Evolutionary conservation across 1,140 invertebrate species (phyloP).

Genomic region (Oryzaephilus surinamensis): DNA sequence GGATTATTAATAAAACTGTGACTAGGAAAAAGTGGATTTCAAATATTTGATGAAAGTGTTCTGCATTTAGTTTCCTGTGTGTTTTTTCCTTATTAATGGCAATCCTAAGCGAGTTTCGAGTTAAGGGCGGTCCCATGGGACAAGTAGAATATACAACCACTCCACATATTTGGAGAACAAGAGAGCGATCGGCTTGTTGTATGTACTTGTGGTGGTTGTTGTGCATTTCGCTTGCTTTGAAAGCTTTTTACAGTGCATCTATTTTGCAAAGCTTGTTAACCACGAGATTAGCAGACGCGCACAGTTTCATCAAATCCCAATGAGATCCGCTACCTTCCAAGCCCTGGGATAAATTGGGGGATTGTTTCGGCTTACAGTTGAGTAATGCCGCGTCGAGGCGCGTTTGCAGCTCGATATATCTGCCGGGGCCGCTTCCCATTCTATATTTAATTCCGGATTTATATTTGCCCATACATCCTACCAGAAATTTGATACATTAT

Average conservation of each 20-base stretch:
- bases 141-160: too few relatives aligned
- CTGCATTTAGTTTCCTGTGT: too few relatives aligned
- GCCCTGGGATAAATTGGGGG: slow-evolving; percentile 37
- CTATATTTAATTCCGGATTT: slow-evolving; percentile 38
- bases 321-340: slow-evolving; percentile 35
- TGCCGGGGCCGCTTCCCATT: slow-evolving; percentile 29
- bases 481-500: slow-evolving; percentile 36
- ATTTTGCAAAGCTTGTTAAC: slow-evolving; percentile 38
- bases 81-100: too few relatives aligned
- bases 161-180: too few relatives aligned
- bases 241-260: slow-evolving; percentile 27
- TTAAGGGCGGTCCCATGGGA: too few relatives aligned
- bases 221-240: slow-evolving; percentile 1
- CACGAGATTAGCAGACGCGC: slow-evolving; percentile 34
- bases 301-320: slow-evolving; percentile 38
- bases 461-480: slow-evolving; percentile 33
- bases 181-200: too few relatives aligned
- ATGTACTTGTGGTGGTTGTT: too few relatives aligned
- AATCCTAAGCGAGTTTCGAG: too few relatives aligned
- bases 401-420: slow-evolving; percentile 37
- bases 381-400: slow-evolving; percentile 36
- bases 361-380: slow-evolving; percentile 36
- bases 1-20: too few relatives aligned
- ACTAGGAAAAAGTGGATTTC: too few relatives aligned
- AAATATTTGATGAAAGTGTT: too few relatives aligned